Evolutionary conservation across 2,797 vertebrate genomes (phyloP).

Genomic region (Chelon auratus): DNA sequence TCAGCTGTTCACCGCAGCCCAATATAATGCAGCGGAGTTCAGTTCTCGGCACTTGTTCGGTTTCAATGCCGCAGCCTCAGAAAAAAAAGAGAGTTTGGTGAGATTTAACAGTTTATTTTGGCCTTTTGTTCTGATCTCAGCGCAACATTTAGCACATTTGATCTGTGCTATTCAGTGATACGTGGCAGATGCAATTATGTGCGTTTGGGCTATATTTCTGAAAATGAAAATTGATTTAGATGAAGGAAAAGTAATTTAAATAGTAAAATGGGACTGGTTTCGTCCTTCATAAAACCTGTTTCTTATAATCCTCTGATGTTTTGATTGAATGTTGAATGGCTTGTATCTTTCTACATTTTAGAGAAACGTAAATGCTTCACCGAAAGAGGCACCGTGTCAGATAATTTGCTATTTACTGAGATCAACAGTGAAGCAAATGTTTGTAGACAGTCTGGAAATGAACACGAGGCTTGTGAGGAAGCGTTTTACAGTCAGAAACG

Average conservation of each 20-base stretch:
- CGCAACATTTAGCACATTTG: conserved; percentile 2
- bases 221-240: conserved; percentile 35
- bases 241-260: conserved; percentile 1
- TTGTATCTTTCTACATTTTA: conserved; percentile 14
- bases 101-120: conserved; percentile 47
- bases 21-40: conserved; percentile 67
- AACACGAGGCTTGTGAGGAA: conserved; percentile 19
- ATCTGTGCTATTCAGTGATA: conserved; percentile 5
- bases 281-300: not conserved
- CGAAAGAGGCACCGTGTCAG: conserved; percentile 3
- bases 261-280: conserved; percentile 22
- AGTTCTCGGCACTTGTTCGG: conserved; percentile 54
- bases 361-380: not conserved
- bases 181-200: conserved; percentile 4
- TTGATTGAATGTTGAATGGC: conserved; percentile 8
- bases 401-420: conserved; percentile 37
- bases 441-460: conserved; percentile 18
- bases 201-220: conserved; percentile 9
- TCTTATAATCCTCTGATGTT: conserved; percentile 38
- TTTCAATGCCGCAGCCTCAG: conserved; percentile 54
- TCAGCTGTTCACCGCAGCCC: conserved; percentile 59
- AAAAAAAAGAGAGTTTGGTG: conserved; percentile 30
- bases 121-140: not conserved
- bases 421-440: conserved; percentile 37
- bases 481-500: conserved; percentile 49